These are phyloP conservation scores for Ceyx melanurus DNA, from an alignment of 2,113 vertebrate species.

Conservation along the genomic window DNA sequence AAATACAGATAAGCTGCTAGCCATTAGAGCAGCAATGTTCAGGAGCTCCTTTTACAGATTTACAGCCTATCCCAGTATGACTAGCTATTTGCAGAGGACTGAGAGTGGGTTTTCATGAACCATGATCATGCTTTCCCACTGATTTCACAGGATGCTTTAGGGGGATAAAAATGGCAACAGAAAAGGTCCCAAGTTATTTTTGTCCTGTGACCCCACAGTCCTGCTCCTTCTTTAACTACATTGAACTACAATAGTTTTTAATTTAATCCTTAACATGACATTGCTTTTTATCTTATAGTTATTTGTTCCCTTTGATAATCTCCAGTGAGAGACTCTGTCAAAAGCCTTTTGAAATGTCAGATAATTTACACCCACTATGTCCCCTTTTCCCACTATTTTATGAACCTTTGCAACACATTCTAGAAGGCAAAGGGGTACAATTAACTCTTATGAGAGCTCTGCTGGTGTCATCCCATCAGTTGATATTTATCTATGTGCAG, in stretches of 20 bases:
- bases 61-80: not conserved
- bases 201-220: not conserved
- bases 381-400: slow-evolving; percentile 20
- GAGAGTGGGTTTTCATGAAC: not conserved
- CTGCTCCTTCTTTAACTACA: not conserved
- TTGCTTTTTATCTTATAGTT: slow-evolving; percentile 1
- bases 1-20: slow-evolving; percentile 59
- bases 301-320: slow-evolving; percentile 46
- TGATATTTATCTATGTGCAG: slow-evolving; percentile 11
- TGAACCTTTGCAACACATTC: not conserved
- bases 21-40: not conserved
- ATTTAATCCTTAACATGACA: not conserved
- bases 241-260: not conserved
- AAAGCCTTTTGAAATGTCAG: slow-evolving; percentile 38
- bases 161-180: not conserved
- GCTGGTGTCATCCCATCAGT: slow-evolving; percentile 1
- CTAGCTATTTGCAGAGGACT: slow-evolving; percentile 26
- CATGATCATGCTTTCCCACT: not conserved
- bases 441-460: not conserved
- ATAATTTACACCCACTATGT: slow-evolving; percentile 36
- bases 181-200: not conserved
- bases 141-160: not conserved
- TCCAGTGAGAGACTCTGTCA: slow-evolving; percentile 1
- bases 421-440: not conserved
- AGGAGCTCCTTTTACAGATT: slow-evolving; percentile 8